phyloP scores from a whole-genome alignment of 2,113 vertebrate genomes.

The Abramis brama region DNA sequence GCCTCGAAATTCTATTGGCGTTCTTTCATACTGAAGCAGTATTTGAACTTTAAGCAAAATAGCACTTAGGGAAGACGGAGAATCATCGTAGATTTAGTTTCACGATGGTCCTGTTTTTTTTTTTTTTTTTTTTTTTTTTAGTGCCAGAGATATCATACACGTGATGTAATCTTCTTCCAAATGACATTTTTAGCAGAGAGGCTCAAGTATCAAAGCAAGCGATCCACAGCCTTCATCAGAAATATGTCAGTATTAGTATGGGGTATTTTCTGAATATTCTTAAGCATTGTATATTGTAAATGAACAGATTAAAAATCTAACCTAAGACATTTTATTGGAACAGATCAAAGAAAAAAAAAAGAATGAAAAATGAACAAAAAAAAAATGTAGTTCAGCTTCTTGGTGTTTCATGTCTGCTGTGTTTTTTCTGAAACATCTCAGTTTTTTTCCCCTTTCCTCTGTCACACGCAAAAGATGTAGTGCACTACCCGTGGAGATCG shows the following conservation, averaged over 20 bases:
- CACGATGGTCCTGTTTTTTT: not conserved
- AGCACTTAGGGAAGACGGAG: conserved; percentile 55
- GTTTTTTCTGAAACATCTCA: conserved; percentile 77
- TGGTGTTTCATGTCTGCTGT: conserved; percentile 95
- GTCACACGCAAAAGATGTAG: conserved; percentile 84
- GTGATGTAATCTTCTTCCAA: conserved; percentile 87
- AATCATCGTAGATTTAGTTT: conserved; percentile 42
- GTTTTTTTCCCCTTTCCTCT: conserved; percentile 68
- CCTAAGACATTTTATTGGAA: conserved; percentile 83
- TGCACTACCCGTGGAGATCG: conserved; percentile 90
- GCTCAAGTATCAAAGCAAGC: conserved; percentile 83
- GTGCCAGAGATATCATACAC: conserved; percentile 50
- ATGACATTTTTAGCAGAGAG: conserved; percentile 83
- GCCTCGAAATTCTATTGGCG: conserved; percentile 51
- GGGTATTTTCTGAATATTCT: conserved; percentile 95
- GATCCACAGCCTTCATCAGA: conserved; percentile 88
- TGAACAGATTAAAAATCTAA: conserved; percentile 98
- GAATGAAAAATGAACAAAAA: conserved; percentile 64
- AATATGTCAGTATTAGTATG: conserved; percentile 92
- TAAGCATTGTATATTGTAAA: conserved; percentile 98
- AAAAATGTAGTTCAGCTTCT: conserved; percentile 88
- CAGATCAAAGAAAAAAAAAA: conserved; percentile 75
- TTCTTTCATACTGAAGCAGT: conserved; percentile 49
- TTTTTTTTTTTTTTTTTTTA: no score
- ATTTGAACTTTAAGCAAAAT: conserved; percentile 48